A percentile compares a stretch with the other conserved stretches of the same genome.
phyloP scores from a whole-genome alignment of 2,113 vertebrate genomes.

The Echinops telfairi region DNA sequence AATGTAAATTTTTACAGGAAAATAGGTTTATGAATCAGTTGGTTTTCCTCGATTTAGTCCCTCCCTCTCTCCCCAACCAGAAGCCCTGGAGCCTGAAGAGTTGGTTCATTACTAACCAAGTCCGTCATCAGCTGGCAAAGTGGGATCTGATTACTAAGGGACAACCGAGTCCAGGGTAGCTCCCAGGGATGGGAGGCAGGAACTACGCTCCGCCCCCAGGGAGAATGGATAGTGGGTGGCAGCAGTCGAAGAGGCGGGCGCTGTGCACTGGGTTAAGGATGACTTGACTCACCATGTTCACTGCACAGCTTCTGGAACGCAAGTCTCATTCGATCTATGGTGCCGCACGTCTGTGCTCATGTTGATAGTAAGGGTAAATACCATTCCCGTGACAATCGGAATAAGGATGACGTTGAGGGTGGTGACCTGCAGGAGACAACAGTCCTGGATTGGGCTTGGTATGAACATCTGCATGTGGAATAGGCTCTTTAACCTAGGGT shows the following conservation, averaged over 20 bases:
- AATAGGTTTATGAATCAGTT: constrained; percentile 84
- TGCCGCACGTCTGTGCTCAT: constrained; percentile 93
- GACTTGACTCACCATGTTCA: constrained; percentile 94
- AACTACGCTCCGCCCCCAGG: constrained; percentile 85
- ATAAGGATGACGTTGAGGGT: no score
- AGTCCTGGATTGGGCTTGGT: no score
- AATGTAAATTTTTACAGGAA: constrained; percentile 86
- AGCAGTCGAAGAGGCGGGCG: constrained; percentile 96
- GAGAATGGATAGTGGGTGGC: constrained; percentile 97
- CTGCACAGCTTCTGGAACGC: constrained; percentile 93
- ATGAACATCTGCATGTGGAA: no score
- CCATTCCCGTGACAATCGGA: no score
- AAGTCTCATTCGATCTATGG: constrained; percentile 94
- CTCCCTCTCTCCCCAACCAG: constrained; percentile 76
- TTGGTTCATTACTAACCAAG: constrained; percentile 83
- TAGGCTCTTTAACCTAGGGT: no score
- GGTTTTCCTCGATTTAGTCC: constrained; percentile 79
- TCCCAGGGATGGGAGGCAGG: constrained; percentile 18
- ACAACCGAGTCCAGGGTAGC: constrained; percentile 51
- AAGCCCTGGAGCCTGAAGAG: constrained; percentile 78
- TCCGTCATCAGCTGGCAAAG: constrained; percentile 73
- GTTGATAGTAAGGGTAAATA: no score
- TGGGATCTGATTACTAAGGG: constrained; percentile 75
- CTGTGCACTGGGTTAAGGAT: constrained; percentile 97
- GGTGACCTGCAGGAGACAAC: no score